A percentile compares a stretch with the other conserved stretches of the same genome.
phyloP scores from a whole-genome alignment of 2,113 vertebrate genomes.

The Meleagris gallopavo region DNA sequence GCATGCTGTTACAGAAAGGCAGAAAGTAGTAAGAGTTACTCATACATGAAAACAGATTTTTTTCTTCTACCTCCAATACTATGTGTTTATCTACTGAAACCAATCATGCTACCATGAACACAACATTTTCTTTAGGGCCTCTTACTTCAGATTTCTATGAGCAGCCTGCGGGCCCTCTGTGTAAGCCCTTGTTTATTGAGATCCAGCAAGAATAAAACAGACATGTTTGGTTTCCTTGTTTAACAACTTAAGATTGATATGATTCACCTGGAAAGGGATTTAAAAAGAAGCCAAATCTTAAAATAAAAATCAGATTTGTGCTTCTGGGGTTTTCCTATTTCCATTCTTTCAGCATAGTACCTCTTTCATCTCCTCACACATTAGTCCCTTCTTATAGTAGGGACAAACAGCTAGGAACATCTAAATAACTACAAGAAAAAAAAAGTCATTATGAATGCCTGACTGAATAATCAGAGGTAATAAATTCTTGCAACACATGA shows the following conservation, averaged over 20 bases:
- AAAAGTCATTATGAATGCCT: neutral
- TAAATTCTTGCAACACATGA: neutral
- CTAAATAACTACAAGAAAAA: neutral
- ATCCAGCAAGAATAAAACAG: neutral
- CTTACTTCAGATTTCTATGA: neutral
- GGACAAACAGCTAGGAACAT: neutral
- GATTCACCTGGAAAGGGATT: neutral
- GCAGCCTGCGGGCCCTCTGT: neutral
- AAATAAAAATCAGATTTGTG: neutral
- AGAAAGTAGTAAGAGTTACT: neutral
- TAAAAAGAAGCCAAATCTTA: neutral
- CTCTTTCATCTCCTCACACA: neutral
- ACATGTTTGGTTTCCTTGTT: neutral
- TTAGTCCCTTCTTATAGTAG: neutral
- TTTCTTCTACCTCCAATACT: neutral
- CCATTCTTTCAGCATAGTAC: neutral
- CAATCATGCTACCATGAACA: neutral
- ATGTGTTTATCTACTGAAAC: neutral
- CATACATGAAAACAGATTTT: neutral
- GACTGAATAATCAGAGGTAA: neutral
- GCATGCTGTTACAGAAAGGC: neutral
- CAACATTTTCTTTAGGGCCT: neutral
- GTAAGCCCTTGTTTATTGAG: neutral
- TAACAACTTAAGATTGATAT: neutral
- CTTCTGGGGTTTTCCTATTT: neutral